A percentile compares a stretch with the other conserved stretches of the same genome.
Conservation (phyloP, 92 coral and sea anemone species). For the Palythoa grandis region DNA sequence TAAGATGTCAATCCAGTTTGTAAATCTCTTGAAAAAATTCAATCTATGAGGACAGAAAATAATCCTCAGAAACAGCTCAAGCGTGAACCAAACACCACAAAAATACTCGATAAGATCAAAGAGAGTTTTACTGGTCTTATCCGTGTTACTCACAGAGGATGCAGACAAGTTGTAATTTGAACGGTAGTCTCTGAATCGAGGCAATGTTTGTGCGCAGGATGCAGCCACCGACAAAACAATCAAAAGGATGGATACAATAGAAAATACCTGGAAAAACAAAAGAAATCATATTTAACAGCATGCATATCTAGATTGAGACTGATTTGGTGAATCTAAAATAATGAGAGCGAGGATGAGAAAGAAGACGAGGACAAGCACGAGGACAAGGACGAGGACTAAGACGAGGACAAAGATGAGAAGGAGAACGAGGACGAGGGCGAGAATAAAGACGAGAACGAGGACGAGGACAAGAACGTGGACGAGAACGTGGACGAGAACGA, state of each 20-base stretch:
- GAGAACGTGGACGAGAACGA: no score
- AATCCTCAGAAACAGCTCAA: slow-evolving; percentile 72
- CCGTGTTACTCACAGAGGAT: slow-evolving; percentile 5
- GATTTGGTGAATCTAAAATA: not conserved
- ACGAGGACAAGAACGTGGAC: no score
- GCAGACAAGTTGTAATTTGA: slow-evolving; percentile 29
- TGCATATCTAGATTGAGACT: no score
- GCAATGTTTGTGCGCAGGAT: slow-evolving; percentile 89
- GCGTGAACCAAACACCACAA: slow-evolving; percentile 91
- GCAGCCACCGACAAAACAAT: slow-evolving; percentile 90
- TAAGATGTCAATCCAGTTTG: slow-evolving; percentile 93
- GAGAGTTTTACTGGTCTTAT: slow-evolving; percentile 7
- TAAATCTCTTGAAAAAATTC: slow-evolving; percentile 59
- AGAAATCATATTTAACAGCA: not conserved
- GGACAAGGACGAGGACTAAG: no score
- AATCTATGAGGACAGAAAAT: slow-evolving; percentile 81
- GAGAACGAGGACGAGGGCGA: no score
- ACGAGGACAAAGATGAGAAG: no score
- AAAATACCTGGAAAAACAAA: slow-evolving; percentile 65
- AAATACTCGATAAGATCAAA: slow-evolving; percentile 69
- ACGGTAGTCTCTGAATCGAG: slow-evolving; percentile 63
- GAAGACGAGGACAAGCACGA: not conserved
- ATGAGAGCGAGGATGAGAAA: not conserved
- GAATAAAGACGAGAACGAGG: no score
- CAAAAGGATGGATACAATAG: slow-evolving; percentile 78